These are phyloP conservation scores for Lasaia peninsularis DNA, from an alignment of 1,140 invertebrate species.

Conservation along the genomic window DNA sequence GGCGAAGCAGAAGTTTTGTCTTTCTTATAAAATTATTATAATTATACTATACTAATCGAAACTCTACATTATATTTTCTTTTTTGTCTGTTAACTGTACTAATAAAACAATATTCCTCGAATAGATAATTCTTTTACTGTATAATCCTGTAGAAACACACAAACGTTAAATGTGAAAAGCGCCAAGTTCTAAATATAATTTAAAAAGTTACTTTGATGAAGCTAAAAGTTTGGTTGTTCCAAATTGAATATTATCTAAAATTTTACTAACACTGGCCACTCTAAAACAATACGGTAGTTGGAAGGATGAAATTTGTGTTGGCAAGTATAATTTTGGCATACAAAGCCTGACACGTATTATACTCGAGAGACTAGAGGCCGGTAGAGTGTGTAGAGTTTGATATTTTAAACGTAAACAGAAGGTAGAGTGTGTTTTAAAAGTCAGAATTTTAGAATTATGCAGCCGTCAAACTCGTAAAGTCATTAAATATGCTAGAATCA, in stretches of 20 bases:
- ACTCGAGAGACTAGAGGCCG: constrained; percentile 15
- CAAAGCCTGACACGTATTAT: constrained; percentile 37
- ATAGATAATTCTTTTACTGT: neutral
- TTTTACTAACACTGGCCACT: neutral
- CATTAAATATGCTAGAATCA: neutral
- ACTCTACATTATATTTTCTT: neutral
- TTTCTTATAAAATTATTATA: neutral
- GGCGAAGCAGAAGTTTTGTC: neutral
- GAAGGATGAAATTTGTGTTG: constrained; percentile 25
- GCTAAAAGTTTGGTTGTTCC: neutral
- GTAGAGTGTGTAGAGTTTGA: constrained; percentile 9
- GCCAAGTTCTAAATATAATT: neutral
- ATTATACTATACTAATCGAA: neutral
- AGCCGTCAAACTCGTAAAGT: neutral
- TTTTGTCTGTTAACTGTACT: neutral
- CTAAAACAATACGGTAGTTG: neutral
- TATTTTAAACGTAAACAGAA: constrained; percentile 13
- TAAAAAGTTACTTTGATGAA: neutral
- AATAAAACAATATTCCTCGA: neutral
- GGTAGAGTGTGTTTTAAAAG: neutral
- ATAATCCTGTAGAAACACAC: neutral
- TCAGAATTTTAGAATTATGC: neutral
- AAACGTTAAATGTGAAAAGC: neutral
- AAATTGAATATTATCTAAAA: neutral
- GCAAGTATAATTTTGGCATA: constrained; percentile 20